Evolutionary conservation across 2,113 vertebrate species (phyloP).

Genomic region (Neolamprologus caudopunctatus): DNA sequence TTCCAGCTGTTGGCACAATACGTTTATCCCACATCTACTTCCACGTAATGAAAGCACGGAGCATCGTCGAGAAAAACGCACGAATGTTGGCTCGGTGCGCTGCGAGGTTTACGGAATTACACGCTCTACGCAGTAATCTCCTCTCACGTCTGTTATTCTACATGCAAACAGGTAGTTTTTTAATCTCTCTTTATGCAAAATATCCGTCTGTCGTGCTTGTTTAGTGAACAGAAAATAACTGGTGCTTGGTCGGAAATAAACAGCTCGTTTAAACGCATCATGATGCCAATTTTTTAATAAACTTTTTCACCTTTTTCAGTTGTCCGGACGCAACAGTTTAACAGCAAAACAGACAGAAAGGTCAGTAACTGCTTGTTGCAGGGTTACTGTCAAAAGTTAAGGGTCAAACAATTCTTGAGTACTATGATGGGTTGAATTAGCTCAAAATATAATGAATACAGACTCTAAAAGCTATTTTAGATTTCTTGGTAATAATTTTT

Average conservation of each 20-base stretch:
- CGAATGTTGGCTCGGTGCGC: not conserved
- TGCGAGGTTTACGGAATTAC: not conserved
- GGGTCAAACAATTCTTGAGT: not conserved
- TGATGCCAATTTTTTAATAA: not conserved
- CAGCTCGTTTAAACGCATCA: not conserved
- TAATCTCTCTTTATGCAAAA: not conserved
- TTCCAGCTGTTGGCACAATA: constrained; percentile 2
- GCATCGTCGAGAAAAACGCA: not conserved
- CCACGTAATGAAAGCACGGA: not conserved
- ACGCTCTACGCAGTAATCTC: not conserved
- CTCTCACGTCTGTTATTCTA: not conserved
- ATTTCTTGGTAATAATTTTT: not conserved
- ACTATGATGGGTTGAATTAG: not conserved
- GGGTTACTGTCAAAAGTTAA: not conserved
- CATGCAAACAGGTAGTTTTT: not conserved
- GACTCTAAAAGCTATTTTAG: not conserved
- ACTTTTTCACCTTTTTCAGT: not conserved
- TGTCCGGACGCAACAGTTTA: not conserved
- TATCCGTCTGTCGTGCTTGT: rapidly evolving
- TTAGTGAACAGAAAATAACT: not conserved
- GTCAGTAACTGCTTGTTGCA: not conserved
- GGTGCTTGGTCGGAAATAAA: not conserved
- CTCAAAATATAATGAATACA: not conserved
- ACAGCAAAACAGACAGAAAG: not conserved
- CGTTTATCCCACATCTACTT: constrained; percentile 1